Evolutionary conservation across 1,140 invertebrate species (phyloP), one percentile per base, ranked within the genome.

Genomic region (Acromyrmex echinatior): DNA sequence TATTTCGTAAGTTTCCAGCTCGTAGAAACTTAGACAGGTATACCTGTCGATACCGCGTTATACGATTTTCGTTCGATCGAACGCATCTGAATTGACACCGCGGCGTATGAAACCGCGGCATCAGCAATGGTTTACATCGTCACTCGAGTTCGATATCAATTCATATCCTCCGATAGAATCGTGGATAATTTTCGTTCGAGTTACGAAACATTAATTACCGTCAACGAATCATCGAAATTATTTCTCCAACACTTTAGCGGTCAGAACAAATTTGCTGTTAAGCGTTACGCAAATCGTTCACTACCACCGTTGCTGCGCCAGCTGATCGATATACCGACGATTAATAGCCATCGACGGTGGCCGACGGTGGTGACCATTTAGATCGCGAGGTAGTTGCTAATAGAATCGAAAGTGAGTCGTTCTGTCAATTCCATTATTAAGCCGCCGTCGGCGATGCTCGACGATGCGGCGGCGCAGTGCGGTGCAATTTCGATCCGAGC

Each of bases 361-460:
- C 45, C 70, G 31, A 60, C 70, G 66, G 74, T 53, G 58, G 45
- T 66, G 45, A 49, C 71, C 74, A 86, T 78, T 78, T 65, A 79
- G 82, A 66, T 77, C 49, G 82, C 73, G 51, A 21, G 86, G 88
- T 18, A 73, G 68, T 88, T 62, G 73, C 81, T 79, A 86, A 91
- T 91, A 90, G 86, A 90, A 86, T 80, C 77, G 89, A 86, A 86
- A 91, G 86, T 86, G 63, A 77, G 28, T 60, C 65, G 71, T 71
- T 77, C 73, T 71, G 89, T 91, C 90, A 86, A 88, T 90, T 88
- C 89, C 87, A 88, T 84, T 88, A 91, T 91, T 91, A 88, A 91
- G 84, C 89, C 39, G 78, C 89, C 82, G 65, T 90, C 68, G 87
- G 87, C 89, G 60, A 56, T 62, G n/a, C 51, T 81, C 21, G 51